phyloP scores from a whole-genome alignment of 2,888 invertebrate genomes.

The Allophyes oxyacanthae region DNA sequence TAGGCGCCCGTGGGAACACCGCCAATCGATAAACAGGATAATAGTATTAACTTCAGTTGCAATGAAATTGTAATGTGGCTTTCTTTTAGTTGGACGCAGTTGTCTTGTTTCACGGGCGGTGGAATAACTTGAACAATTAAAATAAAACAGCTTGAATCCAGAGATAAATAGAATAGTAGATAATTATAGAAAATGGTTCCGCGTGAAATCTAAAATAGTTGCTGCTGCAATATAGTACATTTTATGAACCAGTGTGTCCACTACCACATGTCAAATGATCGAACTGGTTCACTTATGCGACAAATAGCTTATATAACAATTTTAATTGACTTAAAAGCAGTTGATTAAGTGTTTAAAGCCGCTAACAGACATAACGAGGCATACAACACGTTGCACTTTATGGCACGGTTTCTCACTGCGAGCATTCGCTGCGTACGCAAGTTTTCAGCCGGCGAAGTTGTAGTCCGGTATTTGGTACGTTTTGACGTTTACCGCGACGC shows the following conservation, averaged over 20 bases:
- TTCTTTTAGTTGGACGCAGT: not conserved
- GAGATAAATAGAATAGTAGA: conserved; percentile 12
- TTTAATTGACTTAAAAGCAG: conserved; percentile 48
- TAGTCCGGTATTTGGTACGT: no score
- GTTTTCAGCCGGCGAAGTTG: no score
- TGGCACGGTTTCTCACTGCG: no score
- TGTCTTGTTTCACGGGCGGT: conserved; percentile 9
- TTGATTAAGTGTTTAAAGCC: conserved; percentile 36
- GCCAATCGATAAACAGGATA: conserved; percentile 60
- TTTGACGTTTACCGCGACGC: no score
- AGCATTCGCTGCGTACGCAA: no score
- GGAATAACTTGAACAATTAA: no score
- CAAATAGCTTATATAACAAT: conserved; percentile 49
- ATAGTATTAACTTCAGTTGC: conserved; percentile 48
- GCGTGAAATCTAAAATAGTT: conserved; percentile 7
- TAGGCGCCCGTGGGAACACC: conserved; percentile 76
- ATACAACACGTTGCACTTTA: no score
- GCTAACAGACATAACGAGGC: no score
- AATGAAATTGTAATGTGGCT: conserved; percentile 17
- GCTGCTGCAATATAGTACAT: not conserved
- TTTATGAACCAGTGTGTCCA: conserved; percentile 22
- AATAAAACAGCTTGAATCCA: no score
- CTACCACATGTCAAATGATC: no score
- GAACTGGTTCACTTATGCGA: conserved; percentile 36
- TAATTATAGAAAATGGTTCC: conserved; percentile 3